phyloP scores from a whole-genome alignment of 2,113 vertebrate species.

The Amphilophus citrinellus region DNA sequence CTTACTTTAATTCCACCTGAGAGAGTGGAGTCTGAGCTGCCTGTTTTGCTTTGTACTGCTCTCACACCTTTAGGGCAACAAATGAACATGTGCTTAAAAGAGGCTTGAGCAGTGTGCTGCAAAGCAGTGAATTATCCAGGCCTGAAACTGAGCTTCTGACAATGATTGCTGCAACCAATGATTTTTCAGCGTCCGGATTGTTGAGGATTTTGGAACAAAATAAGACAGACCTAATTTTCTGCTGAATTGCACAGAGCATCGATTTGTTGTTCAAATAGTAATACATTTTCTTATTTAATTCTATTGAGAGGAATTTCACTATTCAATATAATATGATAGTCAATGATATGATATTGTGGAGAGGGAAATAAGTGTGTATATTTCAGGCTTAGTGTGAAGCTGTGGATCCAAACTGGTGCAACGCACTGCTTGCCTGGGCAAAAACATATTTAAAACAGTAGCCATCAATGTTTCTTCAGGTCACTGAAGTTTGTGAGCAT shows the following conservation, averaged over 20 bases:
- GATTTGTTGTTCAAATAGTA: not conserved
- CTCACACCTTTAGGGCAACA: conserved; percentile 14
- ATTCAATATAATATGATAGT: not conserved
- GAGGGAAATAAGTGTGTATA: not conserved
- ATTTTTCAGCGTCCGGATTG: not conserved
- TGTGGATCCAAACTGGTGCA: not conserved
- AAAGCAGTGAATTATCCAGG: conserved; percentile 11
- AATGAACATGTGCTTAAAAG: not conserved
- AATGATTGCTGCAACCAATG: not conserved
- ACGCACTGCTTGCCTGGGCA: accelerated
- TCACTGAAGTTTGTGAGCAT: not conserved
- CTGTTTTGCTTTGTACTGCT: not conserved
- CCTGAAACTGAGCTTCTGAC: not conserved
- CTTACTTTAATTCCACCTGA: not conserved
- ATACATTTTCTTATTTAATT: not conserved
- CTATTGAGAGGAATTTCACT: not conserved
- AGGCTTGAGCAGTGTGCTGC: not conserved
- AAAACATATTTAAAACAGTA: not conserved
- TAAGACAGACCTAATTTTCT: not conserved
- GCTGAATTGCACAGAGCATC: not conserved
- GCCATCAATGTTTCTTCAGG: accelerated
- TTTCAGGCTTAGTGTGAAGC: not conserved
- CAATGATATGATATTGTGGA: not conserved
- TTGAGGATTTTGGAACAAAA: not conserved
- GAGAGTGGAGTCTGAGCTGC: not conserved